Evolutionary conservation across 2,797 vertebrate species (phyloP).

Genomic region (Oryzias dopingdopingensis): DNA sequence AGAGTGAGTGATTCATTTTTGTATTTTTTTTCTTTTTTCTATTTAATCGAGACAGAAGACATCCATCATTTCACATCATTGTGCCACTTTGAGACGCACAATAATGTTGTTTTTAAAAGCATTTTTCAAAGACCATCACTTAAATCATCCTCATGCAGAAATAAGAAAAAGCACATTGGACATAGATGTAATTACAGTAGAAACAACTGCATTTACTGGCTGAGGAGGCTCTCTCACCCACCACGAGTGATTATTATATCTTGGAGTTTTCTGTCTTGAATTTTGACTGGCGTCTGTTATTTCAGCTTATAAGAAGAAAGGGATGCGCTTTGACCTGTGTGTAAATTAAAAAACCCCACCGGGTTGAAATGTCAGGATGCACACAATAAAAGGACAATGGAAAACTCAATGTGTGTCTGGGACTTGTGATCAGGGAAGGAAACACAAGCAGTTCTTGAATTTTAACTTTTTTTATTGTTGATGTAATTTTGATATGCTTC

Average conservation of each 20-base stretch:
- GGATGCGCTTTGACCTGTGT: not conserved
- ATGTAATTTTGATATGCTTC: too few species aligned
- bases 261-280: not conserved
- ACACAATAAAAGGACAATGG: not conserved
- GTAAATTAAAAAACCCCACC: not conserved
- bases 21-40: conserved; percentile 21
- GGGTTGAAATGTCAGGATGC: not conserved
- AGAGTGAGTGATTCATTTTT: conserved; percentile 38
- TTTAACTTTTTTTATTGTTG: too few species aligned
- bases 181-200: conserved; percentile 18
- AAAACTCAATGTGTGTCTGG: not conserved
- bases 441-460: too few species aligned
- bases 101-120: conserved; percentile 30
- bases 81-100: conserved; percentile 33
- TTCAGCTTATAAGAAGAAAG: not conserved
- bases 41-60: conserved; percentile 30
- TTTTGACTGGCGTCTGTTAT: not conserved
- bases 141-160: conserved; percentile 20
- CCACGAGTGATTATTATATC: not conserved
- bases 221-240: conserved; percentile 1
- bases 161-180: conserved; percentile 11
- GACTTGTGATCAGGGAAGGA: too few species aligned
- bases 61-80: conserved; percentile 43
- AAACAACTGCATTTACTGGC: conserved; percentile 1
- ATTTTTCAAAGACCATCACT: conserved; percentile 17